Evolutionary conservation across 37 sponge, comb jelly and placozoan genomes (phyloP).

Genomic region (Halisarca cf. caerulea): DNA sequence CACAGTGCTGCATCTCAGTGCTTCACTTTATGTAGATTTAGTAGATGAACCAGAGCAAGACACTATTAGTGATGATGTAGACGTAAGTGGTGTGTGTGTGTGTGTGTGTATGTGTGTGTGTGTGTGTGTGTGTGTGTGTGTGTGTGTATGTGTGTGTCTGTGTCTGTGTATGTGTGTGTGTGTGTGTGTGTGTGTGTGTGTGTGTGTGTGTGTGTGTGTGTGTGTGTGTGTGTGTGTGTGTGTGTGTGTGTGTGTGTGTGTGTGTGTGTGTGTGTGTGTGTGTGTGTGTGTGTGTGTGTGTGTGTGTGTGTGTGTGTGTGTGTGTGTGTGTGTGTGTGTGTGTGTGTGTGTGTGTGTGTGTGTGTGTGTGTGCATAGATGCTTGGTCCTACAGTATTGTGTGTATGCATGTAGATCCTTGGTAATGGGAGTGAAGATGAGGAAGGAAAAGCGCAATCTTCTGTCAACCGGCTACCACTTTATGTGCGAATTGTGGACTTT

Average conservation of each 20-base stretch:
- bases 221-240: too few species aligned
- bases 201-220: not conserved
- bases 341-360: too few species aligned
- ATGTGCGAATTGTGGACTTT: slow-evolving; percentile 43
- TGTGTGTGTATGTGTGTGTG: slow-evolving; percentile 3
- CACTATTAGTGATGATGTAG: not conserved
- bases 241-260: not conserved
- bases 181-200: not conserved
- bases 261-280: too few species aligned
- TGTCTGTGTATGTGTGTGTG: too few species aligned
- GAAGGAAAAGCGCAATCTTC: not conserved
- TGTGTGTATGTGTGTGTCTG: not conserved
- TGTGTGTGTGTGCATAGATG: not conserved
- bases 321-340: not conserved
- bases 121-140: not conserved
- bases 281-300: not conserved
- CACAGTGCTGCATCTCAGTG: too few species aligned
- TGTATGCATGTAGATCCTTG: too few species aligned
- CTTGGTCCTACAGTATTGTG: not conserved
- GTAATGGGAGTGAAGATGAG: not conserved
- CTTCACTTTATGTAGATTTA: too few species aligned
- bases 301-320: not conserved
- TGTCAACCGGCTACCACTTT: not conserved
- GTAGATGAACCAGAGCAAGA: not conserved
- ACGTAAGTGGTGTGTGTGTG: not conserved